Conservation (phyloP, 2,113 vertebrate genomes). For the Dendropsophus ebraccatus region DNA sequence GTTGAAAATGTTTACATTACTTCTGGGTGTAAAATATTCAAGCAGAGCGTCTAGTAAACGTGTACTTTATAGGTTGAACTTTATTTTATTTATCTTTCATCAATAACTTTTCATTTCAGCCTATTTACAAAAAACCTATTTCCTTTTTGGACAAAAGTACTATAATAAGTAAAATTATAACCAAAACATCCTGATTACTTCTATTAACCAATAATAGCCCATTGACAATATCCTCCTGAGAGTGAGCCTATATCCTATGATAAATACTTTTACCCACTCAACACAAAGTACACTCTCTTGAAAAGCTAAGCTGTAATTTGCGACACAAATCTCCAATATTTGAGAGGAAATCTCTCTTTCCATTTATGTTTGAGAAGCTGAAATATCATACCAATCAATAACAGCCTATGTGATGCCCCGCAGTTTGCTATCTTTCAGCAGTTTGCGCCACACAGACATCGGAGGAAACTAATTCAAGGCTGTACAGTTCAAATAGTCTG, state of each 20-base stretch:
- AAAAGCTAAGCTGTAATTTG: constrained; percentile 46
- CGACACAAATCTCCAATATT: constrained; percentile 44
- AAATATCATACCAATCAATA: constrained; percentile 52
- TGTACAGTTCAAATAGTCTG: constrained; percentile 30
- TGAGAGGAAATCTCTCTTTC: constrained; percentile 39
- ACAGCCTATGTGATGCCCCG: constrained; percentile 21
- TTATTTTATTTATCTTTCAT: background rate
- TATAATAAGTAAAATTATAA: background rate
- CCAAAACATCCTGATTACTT: background rate
- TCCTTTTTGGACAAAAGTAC: background rate
- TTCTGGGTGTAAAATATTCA: background rate
- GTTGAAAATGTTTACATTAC: background rate
- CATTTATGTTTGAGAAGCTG: constrained; percentile 46
- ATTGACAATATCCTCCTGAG: background rate
- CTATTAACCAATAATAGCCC: background rate
- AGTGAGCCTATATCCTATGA: background rate
- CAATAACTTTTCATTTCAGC: background rate
- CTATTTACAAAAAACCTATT: background rate
- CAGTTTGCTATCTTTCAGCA: constrained; percentile 46
- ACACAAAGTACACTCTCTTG: constrained; percentile 29
- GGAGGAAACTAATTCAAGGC: constrained; percentile 26
- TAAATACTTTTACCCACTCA: constrained; percentile 24
- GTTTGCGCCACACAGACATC: background rate
- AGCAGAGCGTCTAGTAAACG: background rate
- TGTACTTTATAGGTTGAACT: background rate